phyloP scores from a whole-genome alignment of 1,140 invertebrate species.

The Venustaconcha ellipsiformis region DNA sequence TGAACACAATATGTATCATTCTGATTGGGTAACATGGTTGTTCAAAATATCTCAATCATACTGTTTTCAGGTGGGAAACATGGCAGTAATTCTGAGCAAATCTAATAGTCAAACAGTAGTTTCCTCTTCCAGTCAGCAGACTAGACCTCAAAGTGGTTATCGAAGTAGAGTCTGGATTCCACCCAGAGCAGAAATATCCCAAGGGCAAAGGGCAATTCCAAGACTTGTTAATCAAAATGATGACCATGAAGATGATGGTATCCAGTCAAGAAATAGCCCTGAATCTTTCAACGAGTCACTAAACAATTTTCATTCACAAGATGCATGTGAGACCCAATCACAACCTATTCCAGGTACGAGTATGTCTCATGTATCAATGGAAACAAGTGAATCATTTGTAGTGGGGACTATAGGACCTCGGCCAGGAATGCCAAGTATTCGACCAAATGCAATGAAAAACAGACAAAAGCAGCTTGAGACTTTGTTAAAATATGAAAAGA shows the following conservation, averaged over 20 bases:
- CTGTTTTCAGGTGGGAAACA: constrained; percentile 72
- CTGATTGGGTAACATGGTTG: no score
- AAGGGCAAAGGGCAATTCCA: not conserved
- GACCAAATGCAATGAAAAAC: constrained; percentile 69
- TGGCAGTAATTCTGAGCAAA: constrained; percentile 77
- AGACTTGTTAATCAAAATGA: not conserved
- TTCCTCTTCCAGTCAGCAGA: not conserved
- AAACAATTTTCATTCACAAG: no score
- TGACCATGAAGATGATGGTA: not conserved
- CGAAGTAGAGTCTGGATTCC: constrained; percentile 22
- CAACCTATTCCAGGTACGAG: no score
- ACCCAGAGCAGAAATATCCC: constrained; percentile 12
- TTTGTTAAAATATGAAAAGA: constrained; percentile 75
- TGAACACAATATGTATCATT: no score
- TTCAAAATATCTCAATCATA: no score
- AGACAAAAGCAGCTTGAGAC: constrained; percentile 75
- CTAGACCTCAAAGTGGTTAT: not conserved
- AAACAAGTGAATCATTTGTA: not conserved
- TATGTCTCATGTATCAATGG: no score
- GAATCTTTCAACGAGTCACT: not conserved
- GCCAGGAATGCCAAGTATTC: constrained; percentile 60
- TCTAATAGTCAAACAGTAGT: constrained; percentile 35
- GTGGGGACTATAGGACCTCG: constrained; percentile 27
- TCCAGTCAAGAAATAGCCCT: constrained; percentile 7
- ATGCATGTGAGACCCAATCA: no score